Percentiles rank a stretch among this genome's conserved stretches.
These are phyloP conservation scores for Ranitomeya variabilis DNA, from an alignment of 2,113 vertebrate species.

Conservation along the genomic window DNA sequence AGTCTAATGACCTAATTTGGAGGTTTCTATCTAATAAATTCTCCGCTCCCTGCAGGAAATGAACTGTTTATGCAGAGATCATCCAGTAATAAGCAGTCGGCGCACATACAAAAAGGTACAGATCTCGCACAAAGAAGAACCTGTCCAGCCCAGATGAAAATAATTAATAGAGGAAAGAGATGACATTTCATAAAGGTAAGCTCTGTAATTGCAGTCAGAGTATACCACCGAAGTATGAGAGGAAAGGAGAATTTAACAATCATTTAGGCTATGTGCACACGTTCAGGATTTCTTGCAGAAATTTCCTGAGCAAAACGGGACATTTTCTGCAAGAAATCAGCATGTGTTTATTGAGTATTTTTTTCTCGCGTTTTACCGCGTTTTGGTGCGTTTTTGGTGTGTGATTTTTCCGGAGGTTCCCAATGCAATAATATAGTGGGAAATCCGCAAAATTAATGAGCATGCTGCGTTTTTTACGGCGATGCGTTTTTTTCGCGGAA, in stretches of 20 bases:
- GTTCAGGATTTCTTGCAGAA: no score
- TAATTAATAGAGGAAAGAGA: slow-evolving; percentile 29
- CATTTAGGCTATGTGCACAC: no score
- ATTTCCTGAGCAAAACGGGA: no score
- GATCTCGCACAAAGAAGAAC: not conserved
- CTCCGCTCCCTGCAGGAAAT: slow-evolving; percentile 45
- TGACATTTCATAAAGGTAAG: slow-evolving; percentile 1
- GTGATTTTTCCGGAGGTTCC: no score
- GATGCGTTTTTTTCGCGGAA: no score
- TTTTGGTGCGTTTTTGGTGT: no score
- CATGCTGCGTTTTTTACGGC: no score
- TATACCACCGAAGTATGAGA: not conserved
- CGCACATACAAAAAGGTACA: not conserved
- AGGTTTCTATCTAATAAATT: slow-evolving; percentile 47
- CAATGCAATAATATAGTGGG: no score
- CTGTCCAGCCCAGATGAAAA: not conserved
- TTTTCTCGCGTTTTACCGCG: no score
- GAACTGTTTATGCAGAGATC: slow-evolving; percentile 53
- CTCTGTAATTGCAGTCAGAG: rapidly evolving
- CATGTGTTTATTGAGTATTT: no score
- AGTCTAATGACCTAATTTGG: slow-evolving; percentile 46
- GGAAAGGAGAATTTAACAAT: not conserved
- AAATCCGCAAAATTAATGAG: no score
- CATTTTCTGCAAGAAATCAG: no score
- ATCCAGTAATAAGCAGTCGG: slow-evolving; percentile 17